Conservation (phyloP, 2,888 invertebrate genomes). For the Pyrgus malvae region DNA sequence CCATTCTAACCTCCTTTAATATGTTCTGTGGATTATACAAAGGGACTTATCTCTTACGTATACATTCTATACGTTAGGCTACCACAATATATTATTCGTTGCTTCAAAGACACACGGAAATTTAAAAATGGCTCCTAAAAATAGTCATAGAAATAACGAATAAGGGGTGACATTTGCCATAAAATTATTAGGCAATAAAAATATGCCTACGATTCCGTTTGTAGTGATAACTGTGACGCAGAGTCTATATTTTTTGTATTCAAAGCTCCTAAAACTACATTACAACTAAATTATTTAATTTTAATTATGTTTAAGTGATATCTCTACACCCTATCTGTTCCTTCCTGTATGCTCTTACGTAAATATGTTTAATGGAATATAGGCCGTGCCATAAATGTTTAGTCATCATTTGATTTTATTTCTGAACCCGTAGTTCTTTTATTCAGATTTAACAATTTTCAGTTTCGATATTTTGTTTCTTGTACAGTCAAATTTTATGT, state of each 20-base stretch:
- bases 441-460: constrained; percentile 3
- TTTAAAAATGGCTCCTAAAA: too few species aligned
- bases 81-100: too few species aligned
- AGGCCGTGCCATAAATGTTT: constrained; percentile 54
- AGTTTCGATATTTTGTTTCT: constrained; percentile 6
- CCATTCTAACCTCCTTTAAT: too few species aligned
- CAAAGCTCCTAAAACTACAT: neutral
- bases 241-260: neutral
- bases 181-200: too few species aligned
- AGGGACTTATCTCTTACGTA: too few species aligned
- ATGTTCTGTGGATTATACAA: too few species aligned
- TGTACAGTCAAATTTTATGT: neutral
- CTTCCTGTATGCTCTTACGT: constrained; percentile 23
- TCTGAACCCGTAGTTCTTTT: constrained; percentile 14
- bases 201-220: too few species aligned
- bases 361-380: constrained; percentile 31
- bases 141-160: too few species aligned
- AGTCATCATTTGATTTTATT: constrained; percentile 42
- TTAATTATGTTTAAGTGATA: constrained; percentile 23
- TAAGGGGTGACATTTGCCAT: too few species aligned
- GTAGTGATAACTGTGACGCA: neutral
- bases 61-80: too few species aligned
- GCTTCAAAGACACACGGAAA: too few species aligned
- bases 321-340: constrained; percentile 13
- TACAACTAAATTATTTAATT: constrained; percentile 25